A percentile compares a stretch with the other conserved stretches of the same genome.
Conservation (phyloP, 2,113 vertebrate species). For the Apistogramma diplotaenia region DNA sequence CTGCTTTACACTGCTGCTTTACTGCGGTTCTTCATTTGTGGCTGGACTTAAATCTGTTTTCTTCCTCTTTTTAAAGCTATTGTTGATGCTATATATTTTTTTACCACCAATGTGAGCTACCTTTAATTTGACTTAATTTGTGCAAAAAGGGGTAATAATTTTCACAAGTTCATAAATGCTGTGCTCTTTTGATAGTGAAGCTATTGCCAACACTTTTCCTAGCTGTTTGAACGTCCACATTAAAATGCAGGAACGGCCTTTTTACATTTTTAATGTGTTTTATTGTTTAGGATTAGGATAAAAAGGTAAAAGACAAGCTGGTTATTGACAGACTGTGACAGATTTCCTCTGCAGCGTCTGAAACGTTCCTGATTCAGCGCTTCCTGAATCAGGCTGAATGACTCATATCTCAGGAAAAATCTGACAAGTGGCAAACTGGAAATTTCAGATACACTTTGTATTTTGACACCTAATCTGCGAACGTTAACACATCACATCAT, state of each 20-base stretch:
- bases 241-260: background rate
- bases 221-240: no score
- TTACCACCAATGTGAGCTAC: no score
- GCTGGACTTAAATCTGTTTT: no score
- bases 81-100: no score
- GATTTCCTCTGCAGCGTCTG: background rate
- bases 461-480: background rate
- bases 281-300: background rate
- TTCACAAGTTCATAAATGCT: background rate
- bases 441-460: background rate
- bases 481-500: fast-evolving
- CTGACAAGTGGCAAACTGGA: background rate
- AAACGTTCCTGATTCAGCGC: no score
- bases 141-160: background rate
- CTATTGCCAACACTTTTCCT: no score
- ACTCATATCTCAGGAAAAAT: background rate
- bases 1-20: no score
- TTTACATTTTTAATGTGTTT: background rate
- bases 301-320: background rate
- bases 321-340: background rate
- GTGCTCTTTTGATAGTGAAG: background rate
- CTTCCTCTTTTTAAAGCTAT: no score
- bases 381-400: background rate
- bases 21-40: no score
- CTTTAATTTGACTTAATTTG: background rate